Percentiles rank a stretch among this genome's conserved stretches.
Conservation (phyloP, 1,140 invertebrate species). For the Trachymyrmex cornetzi region DNA sequence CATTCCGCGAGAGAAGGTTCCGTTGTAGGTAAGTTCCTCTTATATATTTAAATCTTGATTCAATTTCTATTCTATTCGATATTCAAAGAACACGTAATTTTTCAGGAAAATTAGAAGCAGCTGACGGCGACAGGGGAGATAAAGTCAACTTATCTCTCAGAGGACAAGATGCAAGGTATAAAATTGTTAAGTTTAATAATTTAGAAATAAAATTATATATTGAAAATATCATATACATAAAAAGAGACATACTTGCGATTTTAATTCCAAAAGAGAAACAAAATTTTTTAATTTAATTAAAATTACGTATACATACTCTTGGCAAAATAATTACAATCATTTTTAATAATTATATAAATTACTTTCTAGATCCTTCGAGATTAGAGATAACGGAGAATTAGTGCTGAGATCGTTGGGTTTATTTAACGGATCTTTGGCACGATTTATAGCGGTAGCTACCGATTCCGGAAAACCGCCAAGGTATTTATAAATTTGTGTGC, state of each 20-base stretch:
- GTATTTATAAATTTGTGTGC: slow-evolving; percentile 81
- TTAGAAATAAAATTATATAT: neutral
- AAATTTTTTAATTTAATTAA: no score
- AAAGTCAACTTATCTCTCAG: slow-evolving; percentile 90
- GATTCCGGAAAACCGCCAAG: slow-evolving; percentile 92
- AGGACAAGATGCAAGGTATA: slow-evolving; percentile 91
- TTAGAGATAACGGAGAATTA: slow-evolving; percentile 87
- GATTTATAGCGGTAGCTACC: slow-evolving; percentile 92
- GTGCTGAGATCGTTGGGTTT: slow-evolving; percentile 87
- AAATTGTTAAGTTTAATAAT: slow-evolving; percentile 17
- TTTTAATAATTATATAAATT: slow-evolving; percentile 24
- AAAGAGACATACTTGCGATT: neutral
- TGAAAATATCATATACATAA: slow-evolving; percentile 10
- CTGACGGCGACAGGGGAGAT: slow-evolving; percentile 93
- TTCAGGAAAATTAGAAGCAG: slow-evolving; percentile 90
- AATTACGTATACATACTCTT: neutral
- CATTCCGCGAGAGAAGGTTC: slow-evolving; percentile 84
- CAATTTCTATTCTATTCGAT: neutral
- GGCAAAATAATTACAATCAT: slow-evolving; percentile 42
- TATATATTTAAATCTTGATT: neutral
- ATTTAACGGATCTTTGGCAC: slow-evolving; percentile 88
- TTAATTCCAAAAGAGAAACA: neutral
- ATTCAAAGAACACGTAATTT: neutral
- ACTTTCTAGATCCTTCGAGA: slow-evolving; percentile 85
- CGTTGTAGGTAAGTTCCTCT: slow-evolving; percentile 81